phyloP scores from a whole-genome alignment of 2,113 vertebrate species.

The Pipra filicauda region DNA sequence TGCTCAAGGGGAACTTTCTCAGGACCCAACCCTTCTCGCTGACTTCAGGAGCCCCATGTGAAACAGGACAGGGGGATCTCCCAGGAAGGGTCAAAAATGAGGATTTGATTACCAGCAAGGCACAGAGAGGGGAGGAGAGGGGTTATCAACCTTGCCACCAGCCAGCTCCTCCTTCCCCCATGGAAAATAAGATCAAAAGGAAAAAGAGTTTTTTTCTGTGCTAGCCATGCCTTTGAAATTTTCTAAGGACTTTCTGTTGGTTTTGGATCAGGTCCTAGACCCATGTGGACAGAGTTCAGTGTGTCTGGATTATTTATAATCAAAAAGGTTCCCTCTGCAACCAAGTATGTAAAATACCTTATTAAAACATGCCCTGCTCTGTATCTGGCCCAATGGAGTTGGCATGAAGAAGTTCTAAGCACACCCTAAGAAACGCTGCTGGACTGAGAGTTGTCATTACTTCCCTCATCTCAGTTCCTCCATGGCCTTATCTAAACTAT shows the following conservation, averaged over 20 bases:
- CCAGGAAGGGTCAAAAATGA: neutral
- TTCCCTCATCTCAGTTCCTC: neutral
- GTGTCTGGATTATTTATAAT: neutral
- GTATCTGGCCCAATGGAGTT: neutral
- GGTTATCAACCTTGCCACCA: neutral
- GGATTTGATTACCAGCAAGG: neutral
- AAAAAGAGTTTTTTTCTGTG: neutral
- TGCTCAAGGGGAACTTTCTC: neutral
- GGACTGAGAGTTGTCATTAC: neutral
- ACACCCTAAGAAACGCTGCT: neutral
- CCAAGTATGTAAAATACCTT: neutral
- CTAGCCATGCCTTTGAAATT: neutral
- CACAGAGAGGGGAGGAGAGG: neutral
- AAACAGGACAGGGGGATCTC: neutral
- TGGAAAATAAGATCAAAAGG: slow-evolving; percentile 2
- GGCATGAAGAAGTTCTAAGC: slow-evolving; percentile 16
- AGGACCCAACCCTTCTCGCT: neutral
- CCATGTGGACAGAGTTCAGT: neutral
- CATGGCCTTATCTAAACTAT: slow-evolving; percentile 42
- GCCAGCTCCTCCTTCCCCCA: neutral
- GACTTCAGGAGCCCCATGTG: neutral
- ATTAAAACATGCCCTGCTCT: neutral
- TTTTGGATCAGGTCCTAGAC: slow-evolving; percentile 30
- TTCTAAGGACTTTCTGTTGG: neutral
- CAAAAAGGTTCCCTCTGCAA: neutral